These are phyloP conservation scores for Melanostoma mellinum DNA, from an alignment of 2,888 invertebrate species.

Conservation along the genomic window DNA sequence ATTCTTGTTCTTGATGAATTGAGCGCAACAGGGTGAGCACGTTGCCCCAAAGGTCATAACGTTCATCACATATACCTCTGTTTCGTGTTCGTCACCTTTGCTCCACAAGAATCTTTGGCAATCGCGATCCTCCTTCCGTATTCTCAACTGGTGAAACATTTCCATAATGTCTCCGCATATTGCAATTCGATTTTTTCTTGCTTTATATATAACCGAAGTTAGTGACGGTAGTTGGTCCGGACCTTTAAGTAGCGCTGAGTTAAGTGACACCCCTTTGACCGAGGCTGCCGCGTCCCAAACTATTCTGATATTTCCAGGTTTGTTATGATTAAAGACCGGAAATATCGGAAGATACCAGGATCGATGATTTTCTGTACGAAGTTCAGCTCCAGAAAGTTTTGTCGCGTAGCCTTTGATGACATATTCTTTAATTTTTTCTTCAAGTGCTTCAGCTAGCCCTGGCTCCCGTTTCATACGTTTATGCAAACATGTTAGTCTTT, in stretches of 20 bases:
- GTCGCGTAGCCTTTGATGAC: too few species aligned
- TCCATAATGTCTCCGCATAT: background rate
- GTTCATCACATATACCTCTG: background rate
- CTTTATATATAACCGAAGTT: background rate
- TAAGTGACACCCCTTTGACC: constrained; percentile 19
- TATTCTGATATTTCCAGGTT: constrained; percentile 1
- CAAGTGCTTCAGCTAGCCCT: too few species aligned
- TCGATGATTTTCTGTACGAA: background rate
- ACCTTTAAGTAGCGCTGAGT: constrained; percentile 5
- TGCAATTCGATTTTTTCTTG: background rate
- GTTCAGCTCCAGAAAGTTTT: too few species aligned
- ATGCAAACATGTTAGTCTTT: too few species aligned
- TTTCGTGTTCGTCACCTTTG: background rate
- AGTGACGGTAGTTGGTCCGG: constrained; percentile 9
- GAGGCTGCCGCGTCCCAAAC: constrained; percentile 2
- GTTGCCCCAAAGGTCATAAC: too few species aligned
- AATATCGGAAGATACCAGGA: constrained; percentile 15
- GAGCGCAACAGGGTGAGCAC: background rate
- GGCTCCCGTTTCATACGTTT: too few species aligned
- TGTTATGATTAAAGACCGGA: background rate
- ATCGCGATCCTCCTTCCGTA: background rate
- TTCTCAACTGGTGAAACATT: background rate
- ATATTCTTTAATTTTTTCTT: too few species aligned
- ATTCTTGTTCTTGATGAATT: constrained; percentile 1
- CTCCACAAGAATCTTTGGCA: constrained; percentile 20